A percentile compares a stretch with the other conserved stretches of the same genome.
phyloP scores from a whole-genome alignment of 1,140 invertebrate genomes.

The Schlechtendalia chinensis region DNA sequence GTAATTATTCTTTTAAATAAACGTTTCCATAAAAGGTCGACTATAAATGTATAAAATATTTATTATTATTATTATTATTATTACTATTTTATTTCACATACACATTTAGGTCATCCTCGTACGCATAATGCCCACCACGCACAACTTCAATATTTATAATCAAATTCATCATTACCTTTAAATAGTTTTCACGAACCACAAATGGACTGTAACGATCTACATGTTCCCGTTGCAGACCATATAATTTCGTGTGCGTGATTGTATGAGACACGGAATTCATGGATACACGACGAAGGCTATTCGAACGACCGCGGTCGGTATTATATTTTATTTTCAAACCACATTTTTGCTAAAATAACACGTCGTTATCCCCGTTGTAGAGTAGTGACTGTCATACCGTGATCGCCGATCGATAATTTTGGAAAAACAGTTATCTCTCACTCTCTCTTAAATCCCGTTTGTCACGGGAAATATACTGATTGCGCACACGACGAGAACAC shows the following conservation, averaged over 20 bases:
- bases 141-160: not conserved
- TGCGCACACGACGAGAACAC: not conserved
- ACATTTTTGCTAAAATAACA: too few relatives aligned
- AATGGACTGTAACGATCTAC: not conserved
- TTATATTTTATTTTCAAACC: too few relatives aligned
- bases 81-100: too few relatives aligned
- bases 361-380: too few relatives aligned
- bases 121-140: not conserved
- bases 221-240: not conserved
- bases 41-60: too few relatives aligned
- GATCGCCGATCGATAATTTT: not conserved
- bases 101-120: too few relatives aligned
- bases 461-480: not conserved
- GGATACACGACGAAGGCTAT: not conserved
- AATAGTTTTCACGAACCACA: not conserved
- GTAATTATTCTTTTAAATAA: too few relatives aligned
- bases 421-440: not conserved
- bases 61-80: too few relatives aligned
- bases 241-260: not conserved
- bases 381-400: not conserved
- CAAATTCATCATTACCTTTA: constrained; percentile 9
- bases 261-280: not conserved
- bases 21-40: too few relatives aligned
- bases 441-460: not conserved
- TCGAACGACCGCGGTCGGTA: too few relatives aligned